These are phyloP conservation scores for Pristionchus japonicus DNA, from an alignment of 2,888 invertebrate species.

Conservation along the genomic window DNA sequence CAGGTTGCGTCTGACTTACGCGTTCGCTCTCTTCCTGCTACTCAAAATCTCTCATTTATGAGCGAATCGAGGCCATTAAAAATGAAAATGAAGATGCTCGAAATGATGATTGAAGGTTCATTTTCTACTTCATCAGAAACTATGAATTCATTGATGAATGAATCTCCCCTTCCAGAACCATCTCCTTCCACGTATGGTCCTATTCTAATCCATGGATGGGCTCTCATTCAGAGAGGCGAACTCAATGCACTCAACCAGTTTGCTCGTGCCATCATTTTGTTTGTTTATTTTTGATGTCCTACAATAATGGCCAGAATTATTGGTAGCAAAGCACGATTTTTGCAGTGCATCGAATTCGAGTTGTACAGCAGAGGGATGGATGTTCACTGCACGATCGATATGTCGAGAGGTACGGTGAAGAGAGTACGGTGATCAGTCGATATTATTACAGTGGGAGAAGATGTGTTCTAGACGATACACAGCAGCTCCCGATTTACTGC, in stretches of 20 bases:
- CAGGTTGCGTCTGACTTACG: background rate
- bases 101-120: background rate
- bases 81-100: background rate
- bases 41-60: background rate
- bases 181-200: background rate
- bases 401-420: background rate
- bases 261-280: background rate
- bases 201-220: slow-evolving; percentile 24
- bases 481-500: background rate
- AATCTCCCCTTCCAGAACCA: background rate
- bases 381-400: background rate
- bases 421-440: background rate
- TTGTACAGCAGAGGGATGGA: background rate
- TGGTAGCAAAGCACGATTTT: background rate
- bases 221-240: slow-evolving; percentile 25
- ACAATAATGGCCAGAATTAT: background rate
- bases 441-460: slow-evolving; percentile 15
- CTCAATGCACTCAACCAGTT: background rate
- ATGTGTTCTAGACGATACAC: background rate
- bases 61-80: background rate
- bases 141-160: background rate
- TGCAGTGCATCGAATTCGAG: background rate
- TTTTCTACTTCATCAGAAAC: background rate
- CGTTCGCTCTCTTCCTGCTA: background rate
- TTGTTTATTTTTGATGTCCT: background rate